These are phyloP conservation scores for Morphnarchus princeps DNA, from an alignment of 2,113 vertebrate species.

Conservation along the genomic window DNA sequence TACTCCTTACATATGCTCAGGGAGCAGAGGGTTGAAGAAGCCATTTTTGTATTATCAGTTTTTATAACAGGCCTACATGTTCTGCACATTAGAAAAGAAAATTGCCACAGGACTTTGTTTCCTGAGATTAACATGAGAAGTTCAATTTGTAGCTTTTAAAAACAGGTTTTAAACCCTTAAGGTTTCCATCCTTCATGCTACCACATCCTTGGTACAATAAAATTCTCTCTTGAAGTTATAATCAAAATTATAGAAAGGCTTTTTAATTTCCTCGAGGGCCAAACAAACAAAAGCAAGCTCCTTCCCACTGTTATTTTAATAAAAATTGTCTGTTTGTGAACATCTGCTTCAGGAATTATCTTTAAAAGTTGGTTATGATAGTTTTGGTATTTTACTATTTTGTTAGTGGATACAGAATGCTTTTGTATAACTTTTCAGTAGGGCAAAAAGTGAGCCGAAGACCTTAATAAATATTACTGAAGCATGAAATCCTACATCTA, in stretches of 20 bases:
- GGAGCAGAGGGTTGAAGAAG: background rate
- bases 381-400: background rate
- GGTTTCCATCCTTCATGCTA: conserved; percentile 43
- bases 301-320: conserved; percentile 57
- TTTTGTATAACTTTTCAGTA: background rate
- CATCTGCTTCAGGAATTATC: conserved; percentile 59
- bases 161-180: conserved; percentile 48
- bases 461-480: background rate
- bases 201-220: conserved; percentile 35
- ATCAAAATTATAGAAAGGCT: conserved; percentile 53
- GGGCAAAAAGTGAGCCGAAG: background rate
- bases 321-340: conserved; percentile 41
- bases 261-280: conserved; percentile 61
- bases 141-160: conserved; percentile 33
- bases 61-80: background rate
- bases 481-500: background rate
- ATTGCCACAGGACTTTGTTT: background rate
- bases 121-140: conserved; percentile 15
- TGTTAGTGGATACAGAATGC: conserved; percentile 4
- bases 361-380: conserved; percentile 29
- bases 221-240: conserved; percentile 48
- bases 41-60: background rate
- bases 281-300: conserved; percentile 51
- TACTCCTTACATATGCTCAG: background rate
- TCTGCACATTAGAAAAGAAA: background rate